Conservation (phyloP, 1,140 invertebrate species). For the Caenorhabditis brenneri region DNA sequence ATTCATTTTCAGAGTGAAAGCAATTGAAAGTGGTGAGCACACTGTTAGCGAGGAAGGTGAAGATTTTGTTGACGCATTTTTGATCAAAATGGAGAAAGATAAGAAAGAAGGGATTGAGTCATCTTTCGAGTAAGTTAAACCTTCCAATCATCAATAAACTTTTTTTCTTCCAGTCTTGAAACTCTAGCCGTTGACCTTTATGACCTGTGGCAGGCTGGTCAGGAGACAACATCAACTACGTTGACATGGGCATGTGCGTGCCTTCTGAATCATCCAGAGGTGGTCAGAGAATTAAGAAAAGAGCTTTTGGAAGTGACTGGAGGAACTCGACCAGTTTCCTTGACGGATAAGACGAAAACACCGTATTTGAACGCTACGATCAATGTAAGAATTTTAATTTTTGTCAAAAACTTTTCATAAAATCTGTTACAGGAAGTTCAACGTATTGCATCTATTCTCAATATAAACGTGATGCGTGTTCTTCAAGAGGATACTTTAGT, state of each 20-base stretch:
- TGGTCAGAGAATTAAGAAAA: no score
- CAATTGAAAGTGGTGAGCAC: constrained; percentile 58
- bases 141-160: background rate
- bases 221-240: no score
- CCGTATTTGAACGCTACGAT: no score
- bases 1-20: constrained; percentile 6
- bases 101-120: constrained; percentile 1
- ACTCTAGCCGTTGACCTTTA: constrained; percentile 23
- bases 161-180: background rate
- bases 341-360: no score
- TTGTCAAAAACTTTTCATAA: background rate
- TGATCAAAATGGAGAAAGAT: constrained; percentile 71
- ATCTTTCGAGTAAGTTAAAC: background rate
- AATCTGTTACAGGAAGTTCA: no score
- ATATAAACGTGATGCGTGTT: no score
- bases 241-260: background rate
- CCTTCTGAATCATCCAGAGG: no score
- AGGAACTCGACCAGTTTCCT: background rate
- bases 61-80: constrained; percentile 74
- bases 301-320: no score
- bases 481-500: no score
- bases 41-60: constrained; percentile 70
- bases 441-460: no score
- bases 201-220: no score
- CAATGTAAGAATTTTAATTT: background rate